A percentile compares a stretch with the other conserved stretches of the same genome.
Conservation (phyloP, 2,888 invertebrate genomes). For the Tuta absoluta region DNA sequence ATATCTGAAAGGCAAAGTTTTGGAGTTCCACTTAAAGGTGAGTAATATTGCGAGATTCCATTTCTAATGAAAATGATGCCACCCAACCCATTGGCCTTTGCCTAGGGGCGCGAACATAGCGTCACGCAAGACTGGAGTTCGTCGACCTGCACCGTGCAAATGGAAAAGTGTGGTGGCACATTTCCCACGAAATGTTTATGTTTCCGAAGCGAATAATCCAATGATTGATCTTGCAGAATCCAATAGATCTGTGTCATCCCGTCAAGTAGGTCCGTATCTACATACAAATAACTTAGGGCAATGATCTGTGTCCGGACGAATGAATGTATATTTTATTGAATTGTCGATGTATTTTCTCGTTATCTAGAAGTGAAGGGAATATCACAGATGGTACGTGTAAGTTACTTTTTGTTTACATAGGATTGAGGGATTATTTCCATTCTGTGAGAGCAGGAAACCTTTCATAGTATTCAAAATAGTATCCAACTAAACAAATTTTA, state of each 20-base stretch:
- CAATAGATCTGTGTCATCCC: background rate
- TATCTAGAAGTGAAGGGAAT: background rate
- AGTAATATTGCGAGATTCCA: conserved; percentile 12
- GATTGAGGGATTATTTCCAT: background rate
- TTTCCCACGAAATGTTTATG: conserved; percentile 8
- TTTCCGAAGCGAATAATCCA: background rate
- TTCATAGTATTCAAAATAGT: background rate
- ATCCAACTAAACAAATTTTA: background rate
- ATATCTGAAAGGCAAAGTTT: background rate
- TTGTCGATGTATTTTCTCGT: background rate
- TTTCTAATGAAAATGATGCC: background rate
- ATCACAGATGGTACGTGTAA: background rate
- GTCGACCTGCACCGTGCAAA: background rate
- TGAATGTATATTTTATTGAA: background rate
- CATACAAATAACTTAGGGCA: background rate
- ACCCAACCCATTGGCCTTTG: background rate
- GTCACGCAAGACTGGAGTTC: background rate
- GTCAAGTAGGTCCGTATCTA: background rate
- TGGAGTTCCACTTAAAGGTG: background rate
- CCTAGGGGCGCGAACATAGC: background rate
- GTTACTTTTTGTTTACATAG: background rate
- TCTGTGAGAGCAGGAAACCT: background rate
- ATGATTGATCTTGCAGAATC: background rate
- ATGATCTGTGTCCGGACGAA: background rate
- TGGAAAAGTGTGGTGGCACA: conserved; percentile 3